These are phyloP conservation scores for Cyphomyrus discorhynchus DNA, from an alignment of 2,113 vertebrate species.

Conservation along the genomic window DNA sequence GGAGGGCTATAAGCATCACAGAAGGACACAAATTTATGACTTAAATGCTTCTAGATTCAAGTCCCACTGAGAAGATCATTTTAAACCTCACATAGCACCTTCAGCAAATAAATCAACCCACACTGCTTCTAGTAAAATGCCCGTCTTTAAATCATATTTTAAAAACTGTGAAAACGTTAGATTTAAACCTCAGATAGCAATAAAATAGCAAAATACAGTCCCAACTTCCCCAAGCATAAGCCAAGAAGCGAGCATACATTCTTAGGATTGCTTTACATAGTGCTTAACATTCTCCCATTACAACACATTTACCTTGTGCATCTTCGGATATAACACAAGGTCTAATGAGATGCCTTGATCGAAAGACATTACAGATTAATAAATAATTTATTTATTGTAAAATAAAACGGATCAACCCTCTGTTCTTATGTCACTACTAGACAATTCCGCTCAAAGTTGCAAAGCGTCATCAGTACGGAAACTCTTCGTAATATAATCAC, in stretches of 20 bases:
- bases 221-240: background rate
- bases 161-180: background rate
- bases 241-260: background rate
- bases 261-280: background rate
- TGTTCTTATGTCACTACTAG: background rate
- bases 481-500: background rate
- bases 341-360: background rate
- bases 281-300: background rate
- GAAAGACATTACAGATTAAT: background rate
- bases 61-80: background rate
- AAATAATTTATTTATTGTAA: background rate
- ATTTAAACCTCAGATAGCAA: background rate
- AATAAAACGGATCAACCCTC: background rate
- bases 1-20: background rate
- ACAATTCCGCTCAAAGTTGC: background rate
- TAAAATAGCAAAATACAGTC: background rate
- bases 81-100: background rate
- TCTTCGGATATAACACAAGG: background rate
- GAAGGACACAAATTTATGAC: background rate
- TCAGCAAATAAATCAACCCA: background rate
- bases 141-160: background rate
- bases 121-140: background rate
- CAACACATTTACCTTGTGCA: background rate
- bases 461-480: background rate
- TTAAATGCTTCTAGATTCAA: background rate